A percentile compares a stretch with the other conserved stretches of the same genome.
These are phyloP conservation scores for Holocentrus rufus DNA, from an alignment of 2,797 vertebrate genomes.

Conservation along the genomic window DNA sequence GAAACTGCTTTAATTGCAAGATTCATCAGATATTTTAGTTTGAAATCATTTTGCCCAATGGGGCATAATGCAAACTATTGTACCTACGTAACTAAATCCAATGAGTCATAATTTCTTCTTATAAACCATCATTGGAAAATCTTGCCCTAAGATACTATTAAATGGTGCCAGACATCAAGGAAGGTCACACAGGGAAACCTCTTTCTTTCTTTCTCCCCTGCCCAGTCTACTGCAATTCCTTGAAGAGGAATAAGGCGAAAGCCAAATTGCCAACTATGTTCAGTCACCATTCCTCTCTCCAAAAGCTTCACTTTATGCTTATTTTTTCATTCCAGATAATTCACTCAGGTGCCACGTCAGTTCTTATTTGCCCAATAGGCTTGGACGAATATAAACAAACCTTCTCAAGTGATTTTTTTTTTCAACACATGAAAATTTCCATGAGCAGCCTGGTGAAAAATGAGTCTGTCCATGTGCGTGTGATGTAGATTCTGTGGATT, in stretches of 20 bases:
- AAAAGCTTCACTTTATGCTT: slow-evolving; percentile 54
- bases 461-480: slow-evolving; percentile 53
- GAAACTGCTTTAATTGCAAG: slow-evolving; percentile 49
- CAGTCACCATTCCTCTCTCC: slow-evolving; percentile 49
- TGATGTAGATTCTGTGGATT: slow-evolving; percentile 63
- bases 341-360: slow-evolving; percentile 73
- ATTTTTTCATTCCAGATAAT: slow-evolving; percentile 64
- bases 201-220: slow-evolving; percentile 37
- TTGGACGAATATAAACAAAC: slow-evolving; percentile 74
- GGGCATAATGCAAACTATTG: slow-evolving; percentile 52
- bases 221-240: slow-evolving; percentile 30
- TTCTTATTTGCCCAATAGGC: slow-evolving; percentile 64
- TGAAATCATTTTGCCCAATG: slow-evolving; percentile 50
- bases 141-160: slow-evolving; percentile 75
- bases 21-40: slow-evolving; percentile 63
- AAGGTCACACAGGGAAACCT: slow-evolving; percentile 66
- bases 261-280: slow-evolving; percentile 45
- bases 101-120: slow-evolving; percentile 73
- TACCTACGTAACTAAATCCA: slow-evolving; percentile 60
- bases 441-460: slow-evolving; percentile 68
- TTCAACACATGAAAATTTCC: slow-evolving; percentile 72
- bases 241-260: slow-evolving; percentile 38
- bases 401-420: slow-evolving; percentile 61
- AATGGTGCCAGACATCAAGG: slow-evolving; percentile 72
- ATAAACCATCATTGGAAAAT: slow-evolving; percentile 73